Evolutionary conservation across 2,888 invertebrate species (phyloP), one percentile per base, ranked within the genome.

Genomic region (Sylvicola fuscatus): DNA sequence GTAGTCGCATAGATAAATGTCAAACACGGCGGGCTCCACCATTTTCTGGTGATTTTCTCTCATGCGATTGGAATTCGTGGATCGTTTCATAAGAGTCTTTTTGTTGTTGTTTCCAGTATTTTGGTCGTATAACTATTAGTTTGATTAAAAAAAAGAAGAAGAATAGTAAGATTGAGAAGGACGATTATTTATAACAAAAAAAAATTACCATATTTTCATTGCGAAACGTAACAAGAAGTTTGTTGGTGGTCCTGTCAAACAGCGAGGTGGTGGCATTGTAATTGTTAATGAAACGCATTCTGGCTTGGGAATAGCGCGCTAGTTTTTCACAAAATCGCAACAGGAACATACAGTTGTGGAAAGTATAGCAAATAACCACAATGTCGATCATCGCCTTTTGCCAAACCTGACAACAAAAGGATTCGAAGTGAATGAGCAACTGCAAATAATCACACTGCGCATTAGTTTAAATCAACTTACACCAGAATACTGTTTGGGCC

Each of bases 1-100:
- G 49, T 70, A 72, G 49, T 78, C 79, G 55, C 78, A 78, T 34
- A 78, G 59, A 54, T 75, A 78, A 46, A 78, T 76, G 48, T 78
- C 75, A 41, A 70, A 63, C 13, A 55, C 54, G 4, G 62, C 59
- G 40, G 70, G 62, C 47, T 70, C 70, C 29, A 68, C 59, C 51
- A 65, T 64, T 40, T 61, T 58, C 42, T 66, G 61, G 27, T 61
- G 50, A n/a, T 21, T 6, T 8, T 21, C 8, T 6, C 21, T 21
- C n/a, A n/a, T n/a, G n/a, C n/a, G 21, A 21, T 21, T 8, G 21
- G 8, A 21, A 8, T 21, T 6, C 37, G 38, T 44, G 21, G 62
- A 58, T 38, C 57, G 55, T 5, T 59, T 56, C 33, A 66, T 47
- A 35, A 67, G 50, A 21, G 56, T 60, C 48, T 61, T 64, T 39